Evolutionary conservation across 1,140 invertebrate species (phyloP), one percentile per base, ranked within the genome.

Genomic region (Lordiphosa clarofinis): DNA sequence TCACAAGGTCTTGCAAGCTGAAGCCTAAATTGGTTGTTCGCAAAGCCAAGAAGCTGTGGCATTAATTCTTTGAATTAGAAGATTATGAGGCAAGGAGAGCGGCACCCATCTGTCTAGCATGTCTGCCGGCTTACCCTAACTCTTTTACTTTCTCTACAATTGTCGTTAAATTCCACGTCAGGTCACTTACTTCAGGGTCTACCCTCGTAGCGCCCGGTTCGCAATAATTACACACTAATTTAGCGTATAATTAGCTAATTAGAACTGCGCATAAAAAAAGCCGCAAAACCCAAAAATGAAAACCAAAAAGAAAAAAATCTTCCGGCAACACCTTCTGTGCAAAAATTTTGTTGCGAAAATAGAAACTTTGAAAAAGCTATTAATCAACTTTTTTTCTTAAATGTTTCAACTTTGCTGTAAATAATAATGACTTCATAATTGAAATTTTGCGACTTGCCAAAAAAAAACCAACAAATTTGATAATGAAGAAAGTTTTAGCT

Each of bases 201-300:
- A 8, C 28, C 28, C 28, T 31, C 28, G 28, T 31, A 31, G 66
- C 57, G 73, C 73, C 61, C 56, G 72, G 74, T 50, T 68, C 59
- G 43, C 56, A 84, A 84, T 84, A 84, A 84, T 84, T 84, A 84
- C 78, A 84, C 54, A 84, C 70, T 84, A 84, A 84, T 84, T 86
- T 56, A 71, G 78, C 73, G 78, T 84, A 84, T 84, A 84, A 84
- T 84, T 84, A 84, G 79, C 78, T 84, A 84, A 84, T 84, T 84
- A 84, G 78, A 84, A 84, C 79, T 84, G 69, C 78, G 64, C 68
- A 73, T 64, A 64, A 56, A 64, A 56, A 69, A 59, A 60, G 44
- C 53, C 47, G 48, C 73, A 61, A 73, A 62, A 62, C 13, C 31
- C 46, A 31, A 73, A 73, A 73, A 40, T 48, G 28, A 40, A 55